Conservation (phyloP, 2,888 invertebrate genomes). For the Erebia epiphron region DNA sequence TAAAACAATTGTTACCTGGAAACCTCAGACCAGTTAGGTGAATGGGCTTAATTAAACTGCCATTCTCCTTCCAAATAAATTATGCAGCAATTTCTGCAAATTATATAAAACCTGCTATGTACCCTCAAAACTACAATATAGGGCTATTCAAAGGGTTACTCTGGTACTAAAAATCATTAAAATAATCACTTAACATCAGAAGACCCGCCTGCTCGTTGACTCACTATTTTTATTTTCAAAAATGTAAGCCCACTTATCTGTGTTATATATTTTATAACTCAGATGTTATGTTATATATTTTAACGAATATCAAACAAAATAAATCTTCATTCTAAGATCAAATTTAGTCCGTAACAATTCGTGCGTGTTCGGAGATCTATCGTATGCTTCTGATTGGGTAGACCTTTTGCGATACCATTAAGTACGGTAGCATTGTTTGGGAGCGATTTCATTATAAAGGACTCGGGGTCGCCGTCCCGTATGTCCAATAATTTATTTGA, state of each 20-base stretch:
- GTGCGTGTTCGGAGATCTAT: conserved; percentile 10
- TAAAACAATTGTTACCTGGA: too few relatives aligned
- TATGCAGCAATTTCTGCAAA: too few relatives aligned
- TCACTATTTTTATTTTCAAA: too few relatives aligned
- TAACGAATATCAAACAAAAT: not conserved
- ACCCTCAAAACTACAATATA: not conserved
- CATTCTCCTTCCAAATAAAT: too few relatives aligned
- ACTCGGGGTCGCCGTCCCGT: conserved; percentile 9
- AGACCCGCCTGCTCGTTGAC: too few relatives aligned
- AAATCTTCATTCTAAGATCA: conserved; percentile 7
- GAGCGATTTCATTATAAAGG: conserved; percentile 19
- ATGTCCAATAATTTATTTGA: conserved; percentile 14
- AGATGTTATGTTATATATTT: too few relatives aligned
- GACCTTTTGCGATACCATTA: conserved; percentile 15
- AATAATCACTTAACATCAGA: too few relatives aligned
- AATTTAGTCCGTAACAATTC: conserved; percentile 5
- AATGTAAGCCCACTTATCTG: too few relatives aligned
- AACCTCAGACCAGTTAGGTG: too few relatives aligned
- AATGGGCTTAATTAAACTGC: not conserved
- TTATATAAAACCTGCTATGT: not conserved
- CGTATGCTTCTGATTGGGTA: conserved; percentile 15
- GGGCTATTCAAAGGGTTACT: too few relatives aligned
- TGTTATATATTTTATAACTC: too few relatives aligned
- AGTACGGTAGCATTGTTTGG: conserved; percentile 19
- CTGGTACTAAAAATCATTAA: too few relatives aligned